Percentiles rank a stretch among this genome's conserved stretches.
phyloP scores from a whole-genome alignment of 2,888 invertebrate genomes.

The Brassicogethes aeneus region DNA sequence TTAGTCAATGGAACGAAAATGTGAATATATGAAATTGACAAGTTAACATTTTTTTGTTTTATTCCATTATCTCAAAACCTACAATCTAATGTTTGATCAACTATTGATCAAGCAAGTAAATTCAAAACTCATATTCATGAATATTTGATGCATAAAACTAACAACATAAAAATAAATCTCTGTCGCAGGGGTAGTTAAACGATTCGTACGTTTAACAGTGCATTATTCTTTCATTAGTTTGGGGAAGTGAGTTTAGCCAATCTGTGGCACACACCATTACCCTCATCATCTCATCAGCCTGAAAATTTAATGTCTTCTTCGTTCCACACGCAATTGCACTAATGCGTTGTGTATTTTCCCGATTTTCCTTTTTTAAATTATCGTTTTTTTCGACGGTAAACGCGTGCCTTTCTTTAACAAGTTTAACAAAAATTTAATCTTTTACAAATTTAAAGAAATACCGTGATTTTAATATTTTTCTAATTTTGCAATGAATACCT shows the following conservation, averaged over 20 bases:
- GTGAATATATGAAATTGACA: slow-evolving; percentile 42
- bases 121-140: not conserved
- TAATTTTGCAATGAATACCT: no score
- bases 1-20: slow-evolving; percentile 42
- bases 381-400: no score
- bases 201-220: slow-evolving; percentile 10
- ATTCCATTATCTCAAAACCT: slow-evolving; percentile 14
- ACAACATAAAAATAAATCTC: not conserved
- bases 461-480: no score
- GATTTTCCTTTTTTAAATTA: slow-evolving; percentile 17
- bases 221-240: slow-evolving; percentile 31
- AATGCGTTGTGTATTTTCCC: slow-evolving; percentile 32
- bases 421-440: no score
- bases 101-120: not conserved
- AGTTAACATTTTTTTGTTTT: slow-evolving; percentile 28
- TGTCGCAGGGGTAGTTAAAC: no score
- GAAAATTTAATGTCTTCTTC: slow-evolving; percentile 40
- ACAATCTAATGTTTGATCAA: slow-evolving; percentile 4
- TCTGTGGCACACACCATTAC: slow-evolving; percentile 39
- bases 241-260: slow-evolving; percentile 34
- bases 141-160: no score
- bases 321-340: slow-evolving; percentile 39
- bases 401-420: no score
- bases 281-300: slow-evolving; percentile 37
- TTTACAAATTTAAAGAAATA: no score